Conservation (phyloP, 2,797 vertebrate genomes). For the Xerus rutilus region DNA sequence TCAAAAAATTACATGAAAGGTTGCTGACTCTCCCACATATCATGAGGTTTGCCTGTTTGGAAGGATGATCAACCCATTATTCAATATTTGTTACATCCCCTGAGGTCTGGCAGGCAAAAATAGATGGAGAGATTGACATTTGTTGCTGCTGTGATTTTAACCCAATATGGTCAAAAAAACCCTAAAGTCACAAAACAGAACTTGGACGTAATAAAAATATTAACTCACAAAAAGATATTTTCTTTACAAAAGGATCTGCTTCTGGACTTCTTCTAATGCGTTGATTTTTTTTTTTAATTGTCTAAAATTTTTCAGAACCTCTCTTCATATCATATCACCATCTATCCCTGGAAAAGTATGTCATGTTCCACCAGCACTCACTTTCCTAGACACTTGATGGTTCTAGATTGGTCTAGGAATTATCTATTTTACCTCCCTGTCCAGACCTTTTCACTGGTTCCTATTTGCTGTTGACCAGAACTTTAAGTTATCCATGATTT, state of each 20-base stretch:
- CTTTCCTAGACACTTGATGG: neutral
- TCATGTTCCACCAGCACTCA: neutral
- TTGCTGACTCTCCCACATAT: neutral
- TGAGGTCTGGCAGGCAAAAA: neutral
- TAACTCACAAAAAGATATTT: neutral
- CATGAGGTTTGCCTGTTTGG: neutral
- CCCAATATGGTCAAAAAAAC: conserved; percentile 37
- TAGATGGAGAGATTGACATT: neutral
- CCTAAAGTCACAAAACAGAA: neutral
- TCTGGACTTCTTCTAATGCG: neutral
- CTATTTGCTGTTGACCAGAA: neutral
- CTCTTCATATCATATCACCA: neutral
- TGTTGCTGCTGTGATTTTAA: neutral
- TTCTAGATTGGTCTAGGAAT: neutral
- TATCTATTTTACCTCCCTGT: neutral
- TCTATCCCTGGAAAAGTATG: neutral
- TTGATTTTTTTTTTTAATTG: neutral
- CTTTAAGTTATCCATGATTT: neutral
- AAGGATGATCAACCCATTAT: neutral
- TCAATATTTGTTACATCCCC: neutral
- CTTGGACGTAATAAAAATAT: neutral
- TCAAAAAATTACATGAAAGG: neutral
- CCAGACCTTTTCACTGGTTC: neutral
- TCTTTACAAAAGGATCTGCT: neutral
- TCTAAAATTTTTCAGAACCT: neutral